phyloP scores from a whole-genome alignment of 2,888 invertebrate genomes.

The Magallana nippona region DNA sequence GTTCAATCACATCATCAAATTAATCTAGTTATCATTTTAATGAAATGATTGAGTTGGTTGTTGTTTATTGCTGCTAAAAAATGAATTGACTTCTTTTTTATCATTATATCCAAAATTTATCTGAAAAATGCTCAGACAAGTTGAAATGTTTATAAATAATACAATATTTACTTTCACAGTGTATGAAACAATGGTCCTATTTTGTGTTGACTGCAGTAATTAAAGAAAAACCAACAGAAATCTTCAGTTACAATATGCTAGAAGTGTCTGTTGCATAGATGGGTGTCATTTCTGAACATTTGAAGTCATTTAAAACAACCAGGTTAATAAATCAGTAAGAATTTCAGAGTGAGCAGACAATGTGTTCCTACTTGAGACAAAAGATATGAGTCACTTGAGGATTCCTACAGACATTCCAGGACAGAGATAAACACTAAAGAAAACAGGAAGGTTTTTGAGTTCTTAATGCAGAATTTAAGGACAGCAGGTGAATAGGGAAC shows the following conservation, averaged over 20 bases:
- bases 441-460: neutral
- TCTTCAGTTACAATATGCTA: no score
- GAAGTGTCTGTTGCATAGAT: neutral
- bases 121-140: no score
- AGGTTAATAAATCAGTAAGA: neutral
- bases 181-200: no score
- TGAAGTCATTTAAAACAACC: neutral
- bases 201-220: no score
- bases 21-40: no score
- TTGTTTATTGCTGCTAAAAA: no score
- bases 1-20: neutral
- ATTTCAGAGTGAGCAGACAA: neutral
- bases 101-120: no score
- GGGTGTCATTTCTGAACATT: neutral
- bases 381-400: slow-evolving; percentile 1
- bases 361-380: neutral
- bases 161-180: no score
- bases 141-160: no score
- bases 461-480: neutral
- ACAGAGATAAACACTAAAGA: slow-evolving; percentile 13
- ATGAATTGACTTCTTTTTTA: no score
- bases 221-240: no score
- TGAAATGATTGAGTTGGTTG: no score
- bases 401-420: slow-evolving; percentile 13
- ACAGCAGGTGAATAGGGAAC: slow-evolving; percentile 3